A percentile compares a stretch with the other conserved stretches of the same genome.
phyloP scores from a whole-genome alignment of 1,140 invertebrate genomes.

The Galleria mellonella region DNA sequence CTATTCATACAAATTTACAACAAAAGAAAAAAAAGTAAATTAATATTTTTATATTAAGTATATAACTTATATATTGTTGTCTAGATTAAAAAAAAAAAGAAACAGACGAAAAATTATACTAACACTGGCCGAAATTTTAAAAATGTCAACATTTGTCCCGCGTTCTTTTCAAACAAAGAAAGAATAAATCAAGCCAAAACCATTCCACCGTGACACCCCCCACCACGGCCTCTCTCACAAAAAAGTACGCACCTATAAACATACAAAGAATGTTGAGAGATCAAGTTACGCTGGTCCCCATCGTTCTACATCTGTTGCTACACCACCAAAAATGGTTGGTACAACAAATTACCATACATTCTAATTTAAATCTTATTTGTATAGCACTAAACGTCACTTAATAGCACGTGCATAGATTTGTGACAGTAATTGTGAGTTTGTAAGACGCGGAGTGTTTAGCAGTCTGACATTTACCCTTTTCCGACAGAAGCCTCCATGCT shows the following conservation, averaged over 20 bases:
- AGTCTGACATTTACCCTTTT: slow-evolving; percentile 7
- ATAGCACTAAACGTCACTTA: slow-evolving; percentile 5
- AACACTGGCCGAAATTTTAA: slow-evolving; percentile 35
- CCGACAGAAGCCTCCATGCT: slow-evolving; percentile 7
- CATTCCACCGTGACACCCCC: slow-evolving; percentile 17
- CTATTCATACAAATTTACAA: too few relatives aligned
- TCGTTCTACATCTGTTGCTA: slow-evolving; percentile 48
- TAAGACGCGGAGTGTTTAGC: not conserved
- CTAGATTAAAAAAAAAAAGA: too few relatives aligned
- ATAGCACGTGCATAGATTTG: not conserved
- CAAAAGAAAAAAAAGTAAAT: too few relatives aligned
- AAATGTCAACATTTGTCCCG: slow-evolving; percentile 53
- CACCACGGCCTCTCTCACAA: slow-evolving; percentile 12
- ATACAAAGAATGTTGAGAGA: slow-evolving; percentile 40
- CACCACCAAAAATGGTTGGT: slow-evolving; percentile 24
- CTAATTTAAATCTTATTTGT: slow-evolving; percentile 22
- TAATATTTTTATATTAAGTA: too few relatives aligned
- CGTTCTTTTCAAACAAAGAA: slow-evolving; percentile 51
- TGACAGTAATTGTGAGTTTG: slow-evolving; percentile 3
- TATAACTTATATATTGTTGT: too few relatives aligned
- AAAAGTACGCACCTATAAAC: slow-evolving; percentile 17
- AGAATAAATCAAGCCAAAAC: slow-evolving; percentile 49
- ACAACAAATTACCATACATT: slow-evolving; percentile 18
- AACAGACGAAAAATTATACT: slow-evolving; percentile 25
- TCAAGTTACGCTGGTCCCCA: slow-evolving; percentile 27